Evolutionary conservation across 2,797 vertebrate species (phyloP), one percentile per base, ranked within the genome.

Genomic region (Syncerus caffer): DNA sequence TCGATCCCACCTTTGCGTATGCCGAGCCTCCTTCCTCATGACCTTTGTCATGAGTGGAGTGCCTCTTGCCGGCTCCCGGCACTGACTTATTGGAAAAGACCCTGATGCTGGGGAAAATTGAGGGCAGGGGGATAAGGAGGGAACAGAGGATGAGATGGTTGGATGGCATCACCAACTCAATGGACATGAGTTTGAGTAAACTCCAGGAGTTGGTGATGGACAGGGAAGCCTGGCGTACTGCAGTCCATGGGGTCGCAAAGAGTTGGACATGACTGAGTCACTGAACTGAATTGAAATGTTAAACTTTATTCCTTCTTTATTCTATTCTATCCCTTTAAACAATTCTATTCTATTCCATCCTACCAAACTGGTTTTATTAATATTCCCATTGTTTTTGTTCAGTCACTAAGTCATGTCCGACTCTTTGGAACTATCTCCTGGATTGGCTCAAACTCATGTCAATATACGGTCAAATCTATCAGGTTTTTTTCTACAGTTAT

Each of bases 201-300:
- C 67, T 71, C 67, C 19, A 38, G 19, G 10, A 38, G 67, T 13
- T 38, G 11, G 19, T 71, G 67, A 38, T 23, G 10, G 19, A 71
- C 67, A 71, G 34, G 67, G 34, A 71, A 3, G 34, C 0, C 1
- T 71, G 19, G 17, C 2, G 0, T 38, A 6, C 10, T 71, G 1
- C 19, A 71, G 19, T 38, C 5, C 67, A 23, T 71, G 19, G 19
- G 34, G 10, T 71, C 1, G 1, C 19, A 38, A 71, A 71, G 34
- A 71, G 5, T 3, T 4, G 2, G 34, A 71, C 67, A 71, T 0
- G 3, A 38, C 34, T 71, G 34, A 71, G 34, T 38, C 34, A 71
- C 34, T 38, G 67, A 71, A 71, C 10, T 57, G 55, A 23, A 25
- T 9, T 14, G 58, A 60, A 60, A 58, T 60, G 6, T 60, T 60